Evolutionary conservation across 2,113 vertebrate genomes (phyloP), one percentile per base, ranked within the genome.

Genomic region (Heliornis fulica): DNA sequence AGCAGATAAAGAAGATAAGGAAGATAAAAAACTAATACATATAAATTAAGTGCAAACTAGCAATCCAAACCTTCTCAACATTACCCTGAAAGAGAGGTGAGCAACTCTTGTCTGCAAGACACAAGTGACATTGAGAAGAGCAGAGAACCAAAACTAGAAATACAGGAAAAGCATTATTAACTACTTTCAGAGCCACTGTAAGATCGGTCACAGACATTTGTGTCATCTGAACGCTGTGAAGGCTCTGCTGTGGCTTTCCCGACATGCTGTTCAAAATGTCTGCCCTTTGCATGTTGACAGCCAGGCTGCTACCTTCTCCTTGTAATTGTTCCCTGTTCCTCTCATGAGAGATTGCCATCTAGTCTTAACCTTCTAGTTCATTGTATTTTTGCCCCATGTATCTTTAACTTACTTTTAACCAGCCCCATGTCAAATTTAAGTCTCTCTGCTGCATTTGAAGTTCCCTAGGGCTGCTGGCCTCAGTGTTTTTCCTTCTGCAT

Each of bases 101-200:
- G 26, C 25, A 36, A 66, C 15, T 87, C 36, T 2, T 75, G 38
- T 64, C 64, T 91, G 72, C 38, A 43, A 50, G 74, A 71, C 66
- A 21, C 54, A 79, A 46, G 53, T 0, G 0, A 38, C 26, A 34
- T 7, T 17, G 25, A 56, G 38, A 71, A 50, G 57, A 75, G 29
- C 12, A 66, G 34, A 86, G 50, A 80, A 48, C 18, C 29, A 46
- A 43, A 74, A 87, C 84, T 50, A 84, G 93, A 95, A 94, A 87
- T 79, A 75, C 75, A 45, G 53, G 89, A 83, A 82, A 83, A 83
- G 28, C 41, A 29, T 75, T 75, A 32, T 56, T 60, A 71, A 14
- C 53, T 57, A 34, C 57, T 94, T 93, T 76, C 45, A 87, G 82
- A 95, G 74, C 51, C 4, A 1, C 25, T 79, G 13, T 76, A 76